Conservation (phyloP, 2,113 vertebrate species). For the Clupea harengus region DNA sequence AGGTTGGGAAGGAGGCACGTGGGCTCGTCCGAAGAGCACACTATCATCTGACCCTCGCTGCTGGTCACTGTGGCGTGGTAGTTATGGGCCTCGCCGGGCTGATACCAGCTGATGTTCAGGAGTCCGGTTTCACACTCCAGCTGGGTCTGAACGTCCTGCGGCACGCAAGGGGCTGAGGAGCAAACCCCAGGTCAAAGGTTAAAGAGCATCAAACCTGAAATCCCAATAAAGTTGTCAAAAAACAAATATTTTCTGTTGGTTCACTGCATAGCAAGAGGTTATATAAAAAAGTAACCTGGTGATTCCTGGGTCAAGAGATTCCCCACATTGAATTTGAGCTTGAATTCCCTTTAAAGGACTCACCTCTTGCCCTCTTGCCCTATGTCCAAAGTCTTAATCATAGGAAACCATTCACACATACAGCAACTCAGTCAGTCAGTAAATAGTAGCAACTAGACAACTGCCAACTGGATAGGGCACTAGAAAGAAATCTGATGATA, state of each 20-base stretch:
- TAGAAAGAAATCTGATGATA: no score
- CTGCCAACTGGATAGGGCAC: no score
- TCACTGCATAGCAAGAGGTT: background rate
- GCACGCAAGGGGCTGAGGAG: conserved; percentile 69
- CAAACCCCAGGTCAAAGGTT: background rate
- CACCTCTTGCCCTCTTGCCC: background rate
- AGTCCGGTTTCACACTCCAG: conserved; percentile 62
- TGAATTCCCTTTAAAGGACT: no score
- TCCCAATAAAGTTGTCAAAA: no score
- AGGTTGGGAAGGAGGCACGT: conserved; percentile 52
- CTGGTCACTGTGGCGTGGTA: conserved; percentile 54
- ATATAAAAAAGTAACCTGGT: no score
- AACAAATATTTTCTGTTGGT: no score
- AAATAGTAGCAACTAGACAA: no score
- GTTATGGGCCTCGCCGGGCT: conserved; percentile 38
- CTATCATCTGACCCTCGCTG: conserved; percentile 36
- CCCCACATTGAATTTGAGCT: no score
- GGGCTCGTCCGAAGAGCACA: conserved; percentile 36
- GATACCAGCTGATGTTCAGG: conserved; percentile 70
- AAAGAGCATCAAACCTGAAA: background rate
- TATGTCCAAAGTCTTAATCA: no score
- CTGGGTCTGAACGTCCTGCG: conserved; percentile 51
- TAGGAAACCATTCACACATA: no score
- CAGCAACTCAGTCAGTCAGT: no score
- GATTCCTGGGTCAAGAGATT: no score